These are phyloP conservation scores for Alethe diademata DNA, from an alignment of 2,113 vertebrate species.

Conservation along the genomic window DNA sequence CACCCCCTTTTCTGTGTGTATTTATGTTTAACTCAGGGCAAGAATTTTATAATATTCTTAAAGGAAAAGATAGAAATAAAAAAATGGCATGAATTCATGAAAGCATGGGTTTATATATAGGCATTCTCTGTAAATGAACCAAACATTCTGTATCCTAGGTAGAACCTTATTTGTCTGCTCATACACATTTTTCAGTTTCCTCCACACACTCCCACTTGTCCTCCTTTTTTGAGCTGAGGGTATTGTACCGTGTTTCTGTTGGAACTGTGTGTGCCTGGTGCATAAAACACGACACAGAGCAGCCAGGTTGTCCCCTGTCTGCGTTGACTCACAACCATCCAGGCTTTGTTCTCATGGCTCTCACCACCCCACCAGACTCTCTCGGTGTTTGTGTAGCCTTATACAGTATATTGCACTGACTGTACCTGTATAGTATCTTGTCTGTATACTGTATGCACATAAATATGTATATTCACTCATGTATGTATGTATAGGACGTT, in stretches of 20 bases:
- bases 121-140: conserved; percentile 30
- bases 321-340: not conserved
- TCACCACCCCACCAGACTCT: conserved; percentile 10
- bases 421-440: conserved; percentile 53
- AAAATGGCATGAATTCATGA: conserved; percentile 53
- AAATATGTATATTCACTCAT: conserved; percentile 33
- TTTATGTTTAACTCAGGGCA: conserved; percentile 66
- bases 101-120: conserved; percentile 44
- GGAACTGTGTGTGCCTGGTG: not conserved
- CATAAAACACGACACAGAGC: not conserved
- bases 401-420: conserved; percentile 34
- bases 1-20: not conserved
- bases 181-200: not conserved
- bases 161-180: conserved; percentile 35
- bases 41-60: conserved; percentile 59
- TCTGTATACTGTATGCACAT: conserved; percentile 45
- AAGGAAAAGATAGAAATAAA: conserved; percentile 34
- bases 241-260: not conserved
- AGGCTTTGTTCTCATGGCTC: conserved; percentile 15
- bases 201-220: not conserved
- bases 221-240: not conserved
- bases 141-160: not conserved
- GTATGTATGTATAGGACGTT: conserved; percentile 33
- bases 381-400: conserved; percentile 40
- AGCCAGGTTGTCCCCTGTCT: not conserved